Percentiles rank a stretch among this genome's conserved stretches.
Evolutionary conservation across 2,113 vertebrate genomes (phyloP).

Genomic region (Todiramphus saurophagus): DNA sequence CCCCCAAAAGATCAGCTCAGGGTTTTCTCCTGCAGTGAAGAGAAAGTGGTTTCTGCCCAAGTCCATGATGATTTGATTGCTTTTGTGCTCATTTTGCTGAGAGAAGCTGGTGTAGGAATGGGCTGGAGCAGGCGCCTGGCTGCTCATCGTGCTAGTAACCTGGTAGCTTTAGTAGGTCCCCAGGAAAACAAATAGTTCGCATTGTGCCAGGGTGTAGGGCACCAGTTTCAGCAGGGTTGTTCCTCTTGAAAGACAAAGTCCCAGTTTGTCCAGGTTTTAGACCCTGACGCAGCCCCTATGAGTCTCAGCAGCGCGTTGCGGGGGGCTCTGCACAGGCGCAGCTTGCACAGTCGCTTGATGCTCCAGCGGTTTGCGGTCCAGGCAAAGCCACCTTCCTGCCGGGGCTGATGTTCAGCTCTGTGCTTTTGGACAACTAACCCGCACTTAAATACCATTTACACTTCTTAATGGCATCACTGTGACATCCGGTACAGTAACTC

Average conservation of each 20-base stretch:
- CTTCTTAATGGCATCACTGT: neutral
- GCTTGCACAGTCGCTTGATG: neutral
- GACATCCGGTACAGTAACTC: neutral
- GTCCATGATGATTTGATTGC: neutral
- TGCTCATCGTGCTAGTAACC: neutral
- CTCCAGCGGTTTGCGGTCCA: neutral
- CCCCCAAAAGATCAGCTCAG: neutral
- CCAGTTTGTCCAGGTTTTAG: neutral
- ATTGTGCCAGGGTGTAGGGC: neutral
- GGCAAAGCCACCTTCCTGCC: neutral
- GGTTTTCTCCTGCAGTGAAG: neutral
- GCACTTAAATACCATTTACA: neutral
- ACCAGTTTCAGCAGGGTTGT: fast-evolving
- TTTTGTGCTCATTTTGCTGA: neutral
- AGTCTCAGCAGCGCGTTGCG: fast-evolving
- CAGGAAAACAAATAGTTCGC: fast-evolving
- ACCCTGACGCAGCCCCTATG: neutral
- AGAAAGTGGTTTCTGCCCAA: neutral
- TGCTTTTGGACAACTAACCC: neutral
- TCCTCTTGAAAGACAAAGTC: neutral
- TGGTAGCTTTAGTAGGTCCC: neutral
- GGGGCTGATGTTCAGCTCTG: neutral
- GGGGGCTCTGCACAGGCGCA: neutral
- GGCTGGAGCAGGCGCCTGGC: neutral
- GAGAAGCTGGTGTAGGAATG: neutral